These are phyloP conservation scores for Elachura formosa DNA, from an alignment of 2,113 vertebrate species.

Conservation along the genomic window DNA sequence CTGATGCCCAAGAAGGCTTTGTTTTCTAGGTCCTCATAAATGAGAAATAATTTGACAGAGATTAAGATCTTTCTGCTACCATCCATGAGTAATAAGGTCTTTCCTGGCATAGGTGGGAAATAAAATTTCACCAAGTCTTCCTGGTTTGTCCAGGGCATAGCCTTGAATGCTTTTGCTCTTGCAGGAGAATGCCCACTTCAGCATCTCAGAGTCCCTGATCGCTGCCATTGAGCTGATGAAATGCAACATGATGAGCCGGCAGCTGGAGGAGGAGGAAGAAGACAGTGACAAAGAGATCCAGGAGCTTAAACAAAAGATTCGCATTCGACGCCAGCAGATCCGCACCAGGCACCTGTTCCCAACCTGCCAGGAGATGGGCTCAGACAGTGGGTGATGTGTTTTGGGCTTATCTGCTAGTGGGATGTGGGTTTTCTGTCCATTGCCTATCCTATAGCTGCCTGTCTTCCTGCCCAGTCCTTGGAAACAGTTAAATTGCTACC, in stretches of 20 bases:
- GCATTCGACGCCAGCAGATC: conserved; percentile 90
- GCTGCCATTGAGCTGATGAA: conserved; percentile 99
- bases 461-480: not conserved
- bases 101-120: not conserved
- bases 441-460: not conserved
- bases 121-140: not conserved
- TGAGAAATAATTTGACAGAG: not conserved
- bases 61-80: not conserved
- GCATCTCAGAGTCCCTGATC: conserved; percentile 95
- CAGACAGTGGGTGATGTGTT: conserved; percentile 69
- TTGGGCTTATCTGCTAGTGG: not conserved
- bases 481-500: not conserved
- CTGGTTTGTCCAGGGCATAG: not conserved
- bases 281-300: conserved; percentile 92
- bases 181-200: conserved; percentile 98
- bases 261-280: conserved; percentile 82
- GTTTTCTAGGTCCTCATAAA: not conserved
- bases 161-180: not conserved
- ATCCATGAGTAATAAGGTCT: not conserved
- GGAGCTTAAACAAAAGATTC: conserved; percentile 96
- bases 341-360: conserved; percentile 77
- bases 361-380: conserved; percentile 57
- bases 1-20: not conserved
- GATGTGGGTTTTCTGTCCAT: not conserved
- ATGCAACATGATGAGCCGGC: conserved; percentile 86